Percentiles rank a stretch among this genome's conserved stretches.
Conservation (phyloP, 2,888 invertebrate genomes). For the Drosophila robusta region DNA sequence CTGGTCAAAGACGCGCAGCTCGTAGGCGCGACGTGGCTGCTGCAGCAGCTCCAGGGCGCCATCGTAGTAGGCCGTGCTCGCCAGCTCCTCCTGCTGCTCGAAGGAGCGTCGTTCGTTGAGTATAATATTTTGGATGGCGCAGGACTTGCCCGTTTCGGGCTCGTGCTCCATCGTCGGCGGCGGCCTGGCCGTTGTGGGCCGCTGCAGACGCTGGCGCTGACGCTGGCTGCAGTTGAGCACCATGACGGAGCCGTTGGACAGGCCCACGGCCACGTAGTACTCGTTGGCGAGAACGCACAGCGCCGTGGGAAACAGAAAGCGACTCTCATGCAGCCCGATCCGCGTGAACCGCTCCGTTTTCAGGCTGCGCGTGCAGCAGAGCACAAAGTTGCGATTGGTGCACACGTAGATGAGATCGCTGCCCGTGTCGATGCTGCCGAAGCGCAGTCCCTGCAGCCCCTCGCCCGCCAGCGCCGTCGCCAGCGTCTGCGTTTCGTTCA, state of each 20-base stretch:
- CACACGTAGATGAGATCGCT: slow-evolving; percentile 81
- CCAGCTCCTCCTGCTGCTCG: slow-evolving; percentile 39
- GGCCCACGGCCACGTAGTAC: slow-evolving; percentile 80
- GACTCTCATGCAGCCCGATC: slow-evolving; percentile 80
- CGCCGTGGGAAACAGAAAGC: slow-evolving; percentile 82
- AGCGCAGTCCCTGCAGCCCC: slow-evolving; percentile 81
- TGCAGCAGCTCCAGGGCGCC: slow-evolving; percentile 71
- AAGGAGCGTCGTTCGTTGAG: slow-evolving; percentile 80
- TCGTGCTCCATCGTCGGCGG: slow-evolving; percentile 25
- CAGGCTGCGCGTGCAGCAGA: slow-evolving; percentile 82
- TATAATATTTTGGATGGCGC: slow-evolving; percentile 85
- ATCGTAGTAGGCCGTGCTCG: slow-evolving; percentile 34
- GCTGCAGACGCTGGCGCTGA: slow-evolving; percentile 40
- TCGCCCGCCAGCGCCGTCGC: slow-evolving; percentile 48
- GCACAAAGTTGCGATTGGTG: slow-evolving; percentile 83
- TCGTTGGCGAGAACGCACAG: slow-evolving; percentile 81
- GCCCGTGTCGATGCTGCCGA: slow-evolving; percentile 81
- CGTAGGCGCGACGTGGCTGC: slow-evolving; percentile 77
- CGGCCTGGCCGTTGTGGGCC: slow-evolving; percentile 44
- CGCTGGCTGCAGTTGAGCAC: slow-evolving; percentile 81
- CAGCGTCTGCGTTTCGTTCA: slow-evolving; percentile 72
- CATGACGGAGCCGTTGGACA: slow-evolving; percentile 84
- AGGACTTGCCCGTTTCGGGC: slow-evolving; percentile 82
- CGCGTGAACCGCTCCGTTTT: slow-evolving; percentile 80
- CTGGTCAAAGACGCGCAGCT: slow-evolving; percentile 81